Conservation (phyloP, 2,888 invertebrate species). For the Cheilosia variabilis region DNA sequence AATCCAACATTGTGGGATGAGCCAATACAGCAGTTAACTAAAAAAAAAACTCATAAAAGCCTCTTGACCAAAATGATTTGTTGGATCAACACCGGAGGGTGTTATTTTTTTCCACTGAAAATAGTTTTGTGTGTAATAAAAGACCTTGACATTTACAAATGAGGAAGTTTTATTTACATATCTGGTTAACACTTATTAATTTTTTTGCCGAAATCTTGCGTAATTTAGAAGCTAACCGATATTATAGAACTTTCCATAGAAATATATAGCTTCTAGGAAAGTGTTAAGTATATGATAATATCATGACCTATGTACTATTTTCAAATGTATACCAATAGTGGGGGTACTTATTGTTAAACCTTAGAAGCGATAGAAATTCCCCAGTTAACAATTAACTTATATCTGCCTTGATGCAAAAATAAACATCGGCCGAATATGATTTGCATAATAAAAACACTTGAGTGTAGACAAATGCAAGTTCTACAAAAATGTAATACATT, state of each 20-base stretch:
- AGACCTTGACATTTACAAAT: constrained; percentile 34
- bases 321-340: too few relatives aligned
- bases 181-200: constrained; percentile 37
- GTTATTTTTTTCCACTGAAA: neutral
- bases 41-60: neutral
- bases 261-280: neutral
- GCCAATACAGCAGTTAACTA: neutral
- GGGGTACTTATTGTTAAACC: too few relatives aligned
- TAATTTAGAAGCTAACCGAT: neutral
- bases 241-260: neutral
- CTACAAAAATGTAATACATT: too few relatives aligned
- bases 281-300: neutral
- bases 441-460: too few relatives aligned
- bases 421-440: too few relatives aligned
- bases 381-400: too few relatives aligned
- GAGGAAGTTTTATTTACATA: neutral
- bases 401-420: too few relatives aligned
- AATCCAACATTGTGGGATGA: constrained; percentile 25
- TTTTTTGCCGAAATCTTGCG: neutral
- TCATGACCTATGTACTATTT: neutral
- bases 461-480: too few relatives aligned
- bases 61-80: constrained; percentile 4
- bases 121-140: neutral
- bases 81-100: neutral
- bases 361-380: too few relatives aligned